phyloP scores from a whole-genome alignment of 2,888 invertebrate genomes.

The Scaptomyza cyrtandrae region DNA sequence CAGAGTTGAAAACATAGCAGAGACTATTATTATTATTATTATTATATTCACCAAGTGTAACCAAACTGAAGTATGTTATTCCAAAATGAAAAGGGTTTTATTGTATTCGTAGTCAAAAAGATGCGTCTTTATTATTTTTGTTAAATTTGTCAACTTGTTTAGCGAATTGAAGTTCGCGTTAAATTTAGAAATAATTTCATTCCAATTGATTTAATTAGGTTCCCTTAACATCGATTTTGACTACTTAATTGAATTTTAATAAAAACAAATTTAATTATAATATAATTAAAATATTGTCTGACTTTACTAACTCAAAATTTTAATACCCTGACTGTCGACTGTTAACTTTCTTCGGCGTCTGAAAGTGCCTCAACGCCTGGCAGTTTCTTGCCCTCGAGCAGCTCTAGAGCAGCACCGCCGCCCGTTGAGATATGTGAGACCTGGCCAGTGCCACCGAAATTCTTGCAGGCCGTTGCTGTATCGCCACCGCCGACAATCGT shows the following conservation, averaged over 20 bases:
- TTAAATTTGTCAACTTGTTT: constrained; percentile 4
- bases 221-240: background rate
- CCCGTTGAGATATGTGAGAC: constrained; percentile 98
- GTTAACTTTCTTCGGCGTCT: constrained; percentile 53
- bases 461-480: constrained; percentile 98
- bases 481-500: constrained; percentile 98
- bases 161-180: constrained; percentile 1
- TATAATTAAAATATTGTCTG: background rate
- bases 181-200: constrained; percentile 16
- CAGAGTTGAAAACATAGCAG: constrained; percentile 3
- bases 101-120: constrained; percentile 22
- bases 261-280: constrained; percentile 35
- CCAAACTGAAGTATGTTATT: constrained; percentile 27
- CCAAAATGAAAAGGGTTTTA: constrained; percentile 24
- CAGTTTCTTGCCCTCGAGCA: constrained; percentile 94
- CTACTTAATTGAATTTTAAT: constrained; percentile 17
- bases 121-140: constrained; percentile 2
- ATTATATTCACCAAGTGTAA: constrained; percentile 28
- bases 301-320: too few species aligned
- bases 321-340: too few species aligned
- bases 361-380: constrained; percentile 93
- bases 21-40: background rate
- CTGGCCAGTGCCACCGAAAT: constrained; percentile 92
- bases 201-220: background rate
- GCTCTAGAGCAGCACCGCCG: constrained; percentile 95